Conservation (phyloP, 2,888 invertebrate species). For the Cerastoderma edule region DNA sequence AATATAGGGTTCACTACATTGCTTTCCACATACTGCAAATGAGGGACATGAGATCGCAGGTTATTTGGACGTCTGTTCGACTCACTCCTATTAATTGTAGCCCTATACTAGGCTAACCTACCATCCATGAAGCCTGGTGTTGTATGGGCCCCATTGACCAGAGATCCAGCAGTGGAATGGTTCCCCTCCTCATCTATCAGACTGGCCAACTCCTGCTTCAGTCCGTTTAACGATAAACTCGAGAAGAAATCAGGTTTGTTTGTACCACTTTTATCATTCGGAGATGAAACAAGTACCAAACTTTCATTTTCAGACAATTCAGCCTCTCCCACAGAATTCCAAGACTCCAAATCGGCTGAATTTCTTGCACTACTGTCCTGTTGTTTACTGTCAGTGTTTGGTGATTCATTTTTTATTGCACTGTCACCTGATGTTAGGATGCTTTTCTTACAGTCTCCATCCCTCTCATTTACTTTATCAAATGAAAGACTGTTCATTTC, state of each 20-base stretch:
- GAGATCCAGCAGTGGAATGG: conserved; percentile 28
- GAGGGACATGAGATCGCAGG: no score
- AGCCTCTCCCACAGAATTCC: conserved; percentile 50
- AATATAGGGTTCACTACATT: no score
- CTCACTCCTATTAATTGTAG: no score
- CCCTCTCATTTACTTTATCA: conserved; percentile 3
- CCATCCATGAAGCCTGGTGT: no score
- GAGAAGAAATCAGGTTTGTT: conserved; percentile 78
- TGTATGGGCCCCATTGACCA: not conserved
- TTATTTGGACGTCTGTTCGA: no score
- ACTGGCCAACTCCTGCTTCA: conserved; percentile 79
- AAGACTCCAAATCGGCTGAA: conserved; percentile 41
- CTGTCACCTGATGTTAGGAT: not conserved
- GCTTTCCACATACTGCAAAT: no score
- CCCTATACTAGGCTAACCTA: no score
- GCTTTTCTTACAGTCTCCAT: not conserved
- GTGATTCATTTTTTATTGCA: conserved; percentile 13
- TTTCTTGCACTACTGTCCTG: conserved; percentile 22
- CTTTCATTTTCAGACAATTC: conserved; percentile 38
- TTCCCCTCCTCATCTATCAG: conserved; percentile 75
- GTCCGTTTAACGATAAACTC: conserved; percentile 77
- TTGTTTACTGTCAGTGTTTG: not conserved
- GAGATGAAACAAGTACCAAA: not conserved
- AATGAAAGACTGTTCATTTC: conserved; percentile 4
- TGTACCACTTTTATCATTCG: conserved; percentile 24